Base-by-base conservation (phyloP, 2,888 invertebrate species). In the Esperia sulphurella region DNA sequence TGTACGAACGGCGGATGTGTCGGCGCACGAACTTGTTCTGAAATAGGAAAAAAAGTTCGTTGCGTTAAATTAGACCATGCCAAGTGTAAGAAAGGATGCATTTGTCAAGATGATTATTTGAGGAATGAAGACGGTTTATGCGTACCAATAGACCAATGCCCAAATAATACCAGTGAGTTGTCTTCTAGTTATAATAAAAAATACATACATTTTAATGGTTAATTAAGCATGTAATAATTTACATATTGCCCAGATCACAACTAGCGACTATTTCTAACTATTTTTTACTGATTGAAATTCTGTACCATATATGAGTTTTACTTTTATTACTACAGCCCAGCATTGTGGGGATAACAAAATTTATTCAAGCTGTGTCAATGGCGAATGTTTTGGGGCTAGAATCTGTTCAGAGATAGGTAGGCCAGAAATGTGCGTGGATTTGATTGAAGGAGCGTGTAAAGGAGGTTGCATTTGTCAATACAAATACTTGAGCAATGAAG, bases 1-100 rank as follows among this genome's bases (percentile, higher is more conserved):
- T 68, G 67, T 28, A 28, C 53, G 8, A 63, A 67, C 43, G 61
- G 65, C 9, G 60, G 59, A 0, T 65, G 64, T 48, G 51, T 43
- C 12, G 42, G 50, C 6, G 46, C 51, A 33, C 50, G 52, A 9
- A 61, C 58, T 1, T 45, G 45, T 10, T 29, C 14, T 13, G 30
- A 45, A 30, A 39, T 14, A 13, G 52, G 52, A 21, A 35, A 50
- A 8, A 37, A 37, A 6, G 9, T 56, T 7, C 30, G 14, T 1
- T 63, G 50, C 28, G 50, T 58, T 6, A 48, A 58, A 40, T 54
- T 57, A 0, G 28, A 48, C 1, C 14, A 51, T 10, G 43, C 37
- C n/a, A 30, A 9, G 8, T 54, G 54, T 33, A 44, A 45, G 8
- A 6, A 41, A n/a, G 56, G 53, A 1, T 58, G 58, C 31, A 31